Percentiles rank a stretch among this genome's conserved stretches.
Conservation (phyloP, 2,113 vertebrate genomes). For the Lipophrys pholis region DNA sequence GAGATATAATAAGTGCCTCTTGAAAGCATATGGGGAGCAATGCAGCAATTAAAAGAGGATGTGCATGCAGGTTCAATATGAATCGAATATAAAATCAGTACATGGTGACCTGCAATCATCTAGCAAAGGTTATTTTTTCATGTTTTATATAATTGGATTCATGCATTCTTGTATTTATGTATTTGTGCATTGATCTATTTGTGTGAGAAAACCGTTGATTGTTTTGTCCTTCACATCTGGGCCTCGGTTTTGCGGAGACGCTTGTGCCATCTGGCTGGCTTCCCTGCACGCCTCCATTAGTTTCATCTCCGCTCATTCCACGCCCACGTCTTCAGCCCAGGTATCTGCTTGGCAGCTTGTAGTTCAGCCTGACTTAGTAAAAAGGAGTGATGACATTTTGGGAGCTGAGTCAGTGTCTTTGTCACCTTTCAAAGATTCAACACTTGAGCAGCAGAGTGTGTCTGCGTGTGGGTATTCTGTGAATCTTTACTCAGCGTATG, state of each 20-base stretch:
- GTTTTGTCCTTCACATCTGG: slow-evolving; percentile 19
- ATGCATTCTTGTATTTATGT: neutral
- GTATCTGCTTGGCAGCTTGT: slow-evolving; percentile 35
- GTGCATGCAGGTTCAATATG: slow-evolving; percentile 10
- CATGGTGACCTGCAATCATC: neutral
- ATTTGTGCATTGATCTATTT: neutral
- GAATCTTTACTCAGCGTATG: neutral
- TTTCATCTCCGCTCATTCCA: slow-evolving; percentile 35
- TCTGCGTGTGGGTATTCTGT: slow-evolving; percentile 10
- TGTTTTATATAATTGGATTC: too few species aligned
- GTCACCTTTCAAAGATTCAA: slow-evolving; percentile 50
- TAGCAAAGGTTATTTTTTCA: neutral
- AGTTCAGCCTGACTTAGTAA: slow-evolving; percentile 19
- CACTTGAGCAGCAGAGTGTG: slow-evolving; percentile 45
- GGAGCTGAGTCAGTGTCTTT: slow-evolving; percentile 62
- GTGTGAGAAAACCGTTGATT: slow-evolving; percentile 38
- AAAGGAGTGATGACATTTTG: slow-evolving; percentile 59
- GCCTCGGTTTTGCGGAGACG: slow-evolving; percentile 1
- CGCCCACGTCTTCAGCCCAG: slow-evolving; percentile 38
- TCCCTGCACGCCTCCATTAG: slow-evolving; percentile 23
- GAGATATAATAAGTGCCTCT: slow-evolving; percentile 11
- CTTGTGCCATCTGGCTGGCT: slow-evolving; percentile 14
- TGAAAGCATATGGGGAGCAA: neutral
- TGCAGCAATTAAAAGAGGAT: neutral
- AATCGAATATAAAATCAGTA: neutral